Conservation (phyloP, 1,140 invertebrate genomes). For the Cyphomyrmex costatus region DNA sequence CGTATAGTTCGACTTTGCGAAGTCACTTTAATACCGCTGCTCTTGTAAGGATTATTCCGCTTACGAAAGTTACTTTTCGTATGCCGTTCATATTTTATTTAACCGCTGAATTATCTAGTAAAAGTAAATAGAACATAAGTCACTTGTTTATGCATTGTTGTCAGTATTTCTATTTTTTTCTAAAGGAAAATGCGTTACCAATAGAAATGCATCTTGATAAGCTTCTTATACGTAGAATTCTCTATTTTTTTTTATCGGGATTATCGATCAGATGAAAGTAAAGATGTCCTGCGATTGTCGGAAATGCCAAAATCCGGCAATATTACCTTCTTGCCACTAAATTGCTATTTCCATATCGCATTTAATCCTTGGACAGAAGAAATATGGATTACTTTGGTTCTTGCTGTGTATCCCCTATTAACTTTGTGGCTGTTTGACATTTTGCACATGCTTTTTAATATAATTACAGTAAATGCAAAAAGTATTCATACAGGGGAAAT, state of each 20-base stretch:
- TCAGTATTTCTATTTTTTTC: not conserved
- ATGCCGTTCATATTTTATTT: conserved; percentile 33
- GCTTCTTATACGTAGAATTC: conserved; percentile 47
- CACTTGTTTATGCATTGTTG: not conserved
- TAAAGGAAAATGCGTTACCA: not conserved
- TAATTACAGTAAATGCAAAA: not conserved
- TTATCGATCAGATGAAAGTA: conserved; percentile 80
- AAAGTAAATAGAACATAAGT: not conserved
- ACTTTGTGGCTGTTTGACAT: not conserved
- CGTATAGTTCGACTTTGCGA: conserved; percentile 49
- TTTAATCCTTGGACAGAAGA: conserved; percentile 70
- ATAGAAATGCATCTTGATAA: not conserved
- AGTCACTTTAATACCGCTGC: conserved; percentile 50
- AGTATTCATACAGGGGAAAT: too few relatives aligned
- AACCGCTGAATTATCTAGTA: conserved; percentile 12
- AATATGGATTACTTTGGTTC: conserved; percentile 59
- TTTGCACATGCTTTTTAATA: not conserved
- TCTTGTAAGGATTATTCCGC: conserved; percentile 41
- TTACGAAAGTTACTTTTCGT: conserved; percentile 10
- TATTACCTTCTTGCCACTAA: conserved; percentile 70
- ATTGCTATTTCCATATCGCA: conserved; percentile 75
- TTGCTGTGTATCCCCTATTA: conserved; percentile 7
- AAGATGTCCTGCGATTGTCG: conserved; percentile 60
- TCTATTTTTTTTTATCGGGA: conserved; percentile 58
- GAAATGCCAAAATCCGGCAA: conserved; percentile 65